A percentile compares a stretch with the other conserved stretches of the same genome.
phyloP scores from a whole-genome alignment of 2,113 vertebrate genomes.

The Saccopteryx bilineata region DNA sequence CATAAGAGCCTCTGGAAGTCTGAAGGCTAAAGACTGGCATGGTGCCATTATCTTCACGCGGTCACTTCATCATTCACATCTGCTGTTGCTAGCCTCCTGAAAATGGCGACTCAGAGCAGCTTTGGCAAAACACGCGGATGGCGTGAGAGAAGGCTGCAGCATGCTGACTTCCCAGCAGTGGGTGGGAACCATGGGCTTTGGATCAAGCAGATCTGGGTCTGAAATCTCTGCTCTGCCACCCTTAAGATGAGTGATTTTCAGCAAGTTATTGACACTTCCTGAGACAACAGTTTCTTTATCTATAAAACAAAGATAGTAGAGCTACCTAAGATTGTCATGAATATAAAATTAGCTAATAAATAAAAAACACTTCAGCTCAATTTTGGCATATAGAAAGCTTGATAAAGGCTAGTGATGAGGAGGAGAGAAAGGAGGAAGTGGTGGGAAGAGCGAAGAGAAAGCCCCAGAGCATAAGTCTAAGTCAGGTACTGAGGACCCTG shows the following conservation, averaged over 20 bases:
- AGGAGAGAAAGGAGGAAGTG: too few species aligned
- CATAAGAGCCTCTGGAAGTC: not conserved
- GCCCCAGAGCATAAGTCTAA: not conserved
- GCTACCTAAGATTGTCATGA: not conserved
- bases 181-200: not conserved
- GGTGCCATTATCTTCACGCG: not conserved
- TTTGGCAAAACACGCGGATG: not conserved
- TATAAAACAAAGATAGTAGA: not conserved
- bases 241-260: not conserved
- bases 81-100: not conserved
- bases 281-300: not conserved
- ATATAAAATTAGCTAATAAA: slow-evolving; percentile 24
- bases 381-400: not conserved
- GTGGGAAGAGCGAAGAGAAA: not conserved
- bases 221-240: not conserved
- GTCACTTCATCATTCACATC: not conserved
- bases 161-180: not conserved
- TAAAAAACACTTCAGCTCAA: not conserved
- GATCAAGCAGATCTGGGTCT: not conserved
- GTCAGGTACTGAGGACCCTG: not conserved
- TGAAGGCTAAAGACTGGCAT: not conserved
- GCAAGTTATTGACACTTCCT: not conserved
- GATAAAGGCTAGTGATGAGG: not conserved
- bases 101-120: not conserved
- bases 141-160: too few species aligned